Evolutionary conservation across 2,113 vertebrate species (phyloP), one percentile per base, ranked within the genome.

Genomic region (Paradoxurus hermaphroditus): DNA sequence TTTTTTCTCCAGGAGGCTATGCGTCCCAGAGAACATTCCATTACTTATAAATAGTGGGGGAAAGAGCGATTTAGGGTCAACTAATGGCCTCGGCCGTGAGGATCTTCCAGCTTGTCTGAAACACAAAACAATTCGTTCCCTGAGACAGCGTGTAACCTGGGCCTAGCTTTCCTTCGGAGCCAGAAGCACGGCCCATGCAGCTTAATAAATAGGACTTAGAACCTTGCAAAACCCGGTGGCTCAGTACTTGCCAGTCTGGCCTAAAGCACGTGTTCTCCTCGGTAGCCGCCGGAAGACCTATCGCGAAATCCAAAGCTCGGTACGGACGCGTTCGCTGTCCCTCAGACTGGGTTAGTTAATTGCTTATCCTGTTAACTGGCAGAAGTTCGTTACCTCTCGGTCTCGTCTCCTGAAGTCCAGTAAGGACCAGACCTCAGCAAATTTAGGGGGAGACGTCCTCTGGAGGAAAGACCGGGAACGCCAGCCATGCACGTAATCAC

Each of bases 381-480:
- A 95, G 88, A 95, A 53, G 75, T 97, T 98, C 98, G 86, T 97
- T 98, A 97, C 95, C 92, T 97, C 94, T 94, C 97, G 97, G 97
- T 98, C 90, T 72, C 90, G 92, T 89, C 90, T 98, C 97, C 89
- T 92, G 96, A 98, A 98, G 98, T 97, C 91, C 90, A 0, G 0
- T 83, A 88, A 98, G 94, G 86, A 93, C 56, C 89, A 95, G 96
- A 97, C 79, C 70, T 98, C 98, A 98, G 98, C 98, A 95, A 91
- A 96, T 97, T 97, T 94, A 94, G 62, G 79, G 92, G 96, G n/a
- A 91, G 97, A 95, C 53, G 93, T 82, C 95, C 98, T 97, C 98
- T 95, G 63, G 95, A 98, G 98, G 94, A 94, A 98, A 97, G 97
- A 97, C 95, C 96, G 98, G 97, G 97, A 98, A 97, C 88, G 95